A percentile compares a stretch with the other conserved stretches of the same genome.
phyloP scores from a whole-genome alignment of 2,888 invertebrate species.

The Drosophila nigritarsus region DNA sequence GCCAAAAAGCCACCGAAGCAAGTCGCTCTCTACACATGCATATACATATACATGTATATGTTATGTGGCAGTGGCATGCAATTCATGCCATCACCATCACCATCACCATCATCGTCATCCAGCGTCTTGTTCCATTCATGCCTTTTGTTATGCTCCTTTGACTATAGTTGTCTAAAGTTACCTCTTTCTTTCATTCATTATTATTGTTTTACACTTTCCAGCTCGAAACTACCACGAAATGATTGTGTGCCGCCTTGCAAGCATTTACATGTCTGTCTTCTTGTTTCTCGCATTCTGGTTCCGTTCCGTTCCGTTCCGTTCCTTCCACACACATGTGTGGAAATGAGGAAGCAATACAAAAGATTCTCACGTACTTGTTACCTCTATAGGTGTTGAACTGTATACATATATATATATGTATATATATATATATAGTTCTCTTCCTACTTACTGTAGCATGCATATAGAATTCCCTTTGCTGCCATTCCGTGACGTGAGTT shows the following conservation, averaged over 20 bases:
- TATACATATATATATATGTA: slow-evolving; percentile 22
- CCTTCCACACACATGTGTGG: slow-evolving; percentile 33
- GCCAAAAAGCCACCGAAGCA: slow-evolving; percentile 54
- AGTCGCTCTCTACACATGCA: slow-evolving; percentile 9
- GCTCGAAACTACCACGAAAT: slow-evolving; percentile 60
- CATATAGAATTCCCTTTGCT: slow-evolving; percentile 47
- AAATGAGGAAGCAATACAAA: slow-evolving; percentile 79
- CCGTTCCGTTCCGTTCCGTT: slow-evolving; percentile 46
- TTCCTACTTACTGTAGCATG: slow-evolving; percentile 32
- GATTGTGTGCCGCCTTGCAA: slow-evolving; percentile 34
- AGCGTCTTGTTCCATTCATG: slow-evolving; percentile 38
- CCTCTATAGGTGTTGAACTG: slow-evolving; percentile 72
- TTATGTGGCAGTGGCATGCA: slow-evolving; percentile 46
- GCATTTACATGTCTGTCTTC: slow-evolving; percentile 21
- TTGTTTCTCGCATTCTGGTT: neutral
- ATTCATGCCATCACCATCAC: slow-evolving; percentile 27
- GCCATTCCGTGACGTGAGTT: slow-evolving; percentile 6
- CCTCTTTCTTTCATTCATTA: slow-evolving; percentile 34
- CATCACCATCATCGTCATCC: slow-evolving; percentile 18
- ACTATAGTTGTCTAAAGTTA: slow-evolving; percentile 50
- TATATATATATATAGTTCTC: slow-evolving; percentile 9
- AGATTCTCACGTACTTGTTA: slow-evolving; percentile 80
- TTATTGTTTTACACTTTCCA: slow-evolving; percentile 71
- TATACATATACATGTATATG: neutral
- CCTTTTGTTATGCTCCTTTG: slow-evolving; percentile 39